phyloP scores from a whole-genome alignment of 2,888 invertebrate genomes.

The Neoscelio sp. region DNA sequence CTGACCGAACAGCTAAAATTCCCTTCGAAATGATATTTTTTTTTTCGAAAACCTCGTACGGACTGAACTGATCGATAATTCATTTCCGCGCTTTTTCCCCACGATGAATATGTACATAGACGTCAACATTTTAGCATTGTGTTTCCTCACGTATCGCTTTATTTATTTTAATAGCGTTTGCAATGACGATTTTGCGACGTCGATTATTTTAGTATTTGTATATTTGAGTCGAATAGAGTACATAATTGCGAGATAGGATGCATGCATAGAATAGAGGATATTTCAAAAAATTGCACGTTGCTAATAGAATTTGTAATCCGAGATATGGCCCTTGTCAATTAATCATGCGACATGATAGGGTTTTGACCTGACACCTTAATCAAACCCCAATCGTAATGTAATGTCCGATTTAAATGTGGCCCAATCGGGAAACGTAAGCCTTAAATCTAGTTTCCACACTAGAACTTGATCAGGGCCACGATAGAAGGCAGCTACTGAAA shows the following conservation, averaged over 20 bases:
- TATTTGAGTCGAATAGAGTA: neutral
- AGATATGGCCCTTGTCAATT: too few relatives aligned
- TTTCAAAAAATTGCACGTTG: slow-evolving; percentile 28
- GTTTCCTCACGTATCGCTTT: slow-evolving; percentile 32
- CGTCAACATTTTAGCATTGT: slow-evolving; percentile 42
- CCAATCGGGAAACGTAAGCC: too few relatives aligned
- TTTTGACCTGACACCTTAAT: too few relatives aligned
- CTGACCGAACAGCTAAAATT: neutral
- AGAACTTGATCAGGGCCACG: too few relatives aligned
- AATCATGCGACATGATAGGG: too few relatives aligned
- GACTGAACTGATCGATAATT: slow-evolving; percentile 55
- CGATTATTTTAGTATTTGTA: slow-evolving; percentile 27
- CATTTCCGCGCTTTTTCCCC: slow-evolving; percentile 44
- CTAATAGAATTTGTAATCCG: too few relatives aligned
- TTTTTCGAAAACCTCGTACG: slow-evolving; percentile 37
- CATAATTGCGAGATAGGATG: slow-evolving; percentile 6
- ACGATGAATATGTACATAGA: slow-evolving; percentile 36
- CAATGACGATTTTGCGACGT: slow-evolving; percentile 42
- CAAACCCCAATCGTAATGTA: too few relatives aligned
- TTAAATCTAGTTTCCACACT: too few relatives aligned
- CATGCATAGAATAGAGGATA: slow-evolving; percentile 48
- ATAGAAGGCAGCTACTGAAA: too few relatives aligned
- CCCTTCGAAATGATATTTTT: neutral
- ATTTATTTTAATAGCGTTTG: slow-evolving; percentile 53
- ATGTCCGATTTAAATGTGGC: too few relatives aligned